Conservation (phyloP, 1,140 invertebrate genomes). For the Caenorhabditis inopinata region DNA sequence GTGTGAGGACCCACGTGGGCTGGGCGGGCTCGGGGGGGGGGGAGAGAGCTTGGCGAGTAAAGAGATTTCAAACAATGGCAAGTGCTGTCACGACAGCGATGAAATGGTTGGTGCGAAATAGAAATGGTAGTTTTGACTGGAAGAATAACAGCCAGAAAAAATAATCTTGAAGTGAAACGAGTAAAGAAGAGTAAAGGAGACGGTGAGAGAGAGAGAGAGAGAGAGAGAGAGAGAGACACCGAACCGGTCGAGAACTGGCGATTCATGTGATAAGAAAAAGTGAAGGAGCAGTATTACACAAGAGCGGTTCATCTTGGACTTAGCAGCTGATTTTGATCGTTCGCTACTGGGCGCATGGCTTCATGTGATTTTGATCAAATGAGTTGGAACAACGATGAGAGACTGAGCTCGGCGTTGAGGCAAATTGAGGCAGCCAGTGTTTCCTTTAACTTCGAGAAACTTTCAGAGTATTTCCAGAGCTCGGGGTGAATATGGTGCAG, state of each 20-base stretch:
- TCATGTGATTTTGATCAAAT: constrained; percentile 2
- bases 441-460: too few relatives aligned
- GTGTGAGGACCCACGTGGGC: too few relatives aligned
- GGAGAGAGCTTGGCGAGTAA: too few relatives aligned
- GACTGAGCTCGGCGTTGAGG: too few relatives aligned
- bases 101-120: not conserved
- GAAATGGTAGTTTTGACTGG: not conserved
- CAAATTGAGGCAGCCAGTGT: too few relatives aligned
- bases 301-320: not conserved
- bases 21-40: too few relatives aligned
- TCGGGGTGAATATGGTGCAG: too few relatives aligned
- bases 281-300: not conserved
- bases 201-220: not conserved
- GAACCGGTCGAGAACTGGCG: constrained; percentile 9
- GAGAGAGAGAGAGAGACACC: not conserved
- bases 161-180: not conserved
- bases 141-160: not conserved
- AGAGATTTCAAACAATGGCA: too few relatives aligned
- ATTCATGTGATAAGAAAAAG: constrained; percentile 15
- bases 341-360: not conserved
- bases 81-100: too few relatives aligned
- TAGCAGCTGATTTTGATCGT: not conserved
- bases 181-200: not conserved
- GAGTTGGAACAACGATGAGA: too few relatives aligned
- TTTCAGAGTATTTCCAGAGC: too few relatives aligned